Conservation (phyloP, 1,140 invertebrate genomes). For the Phenacoccus solenopsis region DNA sequence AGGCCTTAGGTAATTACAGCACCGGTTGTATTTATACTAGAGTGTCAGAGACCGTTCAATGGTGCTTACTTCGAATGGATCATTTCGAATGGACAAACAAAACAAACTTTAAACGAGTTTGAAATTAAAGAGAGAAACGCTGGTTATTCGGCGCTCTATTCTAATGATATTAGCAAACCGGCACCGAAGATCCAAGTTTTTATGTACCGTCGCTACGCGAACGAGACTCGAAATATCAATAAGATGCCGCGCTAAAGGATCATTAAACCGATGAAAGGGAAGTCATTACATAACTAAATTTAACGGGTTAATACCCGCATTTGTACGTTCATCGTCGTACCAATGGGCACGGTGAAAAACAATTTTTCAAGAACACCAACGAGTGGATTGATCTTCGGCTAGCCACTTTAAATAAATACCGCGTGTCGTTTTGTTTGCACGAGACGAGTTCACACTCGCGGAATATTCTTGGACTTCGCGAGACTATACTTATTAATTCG, state of each 20-base stretch:
- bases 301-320: conserved; percentile 1
- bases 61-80: background rate
- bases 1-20: background rate
- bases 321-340: background rate
- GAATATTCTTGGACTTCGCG: too few species aligned
- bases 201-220: background rate
- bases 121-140: background rate
- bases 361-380: too few species aligned
- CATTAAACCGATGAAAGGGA: conserved; percentile 1
- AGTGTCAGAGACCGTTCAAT: background rate
- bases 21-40: background rate
- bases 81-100: conserved; percentile 1
- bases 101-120: background rate
- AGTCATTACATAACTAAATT: conserved; percentile 3
- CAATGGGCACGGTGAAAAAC: background rate
- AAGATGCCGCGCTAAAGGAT: background rate
- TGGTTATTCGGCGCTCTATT: background rate
- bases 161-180: background rate
- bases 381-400: background rate
- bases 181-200: background rate
- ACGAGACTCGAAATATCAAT: background rate
- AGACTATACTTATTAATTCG: too few species aligned
- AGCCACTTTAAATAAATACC: too few species aligned
- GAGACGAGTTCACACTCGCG: too few species aligned
- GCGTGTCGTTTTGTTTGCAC: too few species aligned